Evolutionary conservation across 2,113 vertebrate species (phyloP).

Genomic region (Mystacornis crossleyi): DNA sequence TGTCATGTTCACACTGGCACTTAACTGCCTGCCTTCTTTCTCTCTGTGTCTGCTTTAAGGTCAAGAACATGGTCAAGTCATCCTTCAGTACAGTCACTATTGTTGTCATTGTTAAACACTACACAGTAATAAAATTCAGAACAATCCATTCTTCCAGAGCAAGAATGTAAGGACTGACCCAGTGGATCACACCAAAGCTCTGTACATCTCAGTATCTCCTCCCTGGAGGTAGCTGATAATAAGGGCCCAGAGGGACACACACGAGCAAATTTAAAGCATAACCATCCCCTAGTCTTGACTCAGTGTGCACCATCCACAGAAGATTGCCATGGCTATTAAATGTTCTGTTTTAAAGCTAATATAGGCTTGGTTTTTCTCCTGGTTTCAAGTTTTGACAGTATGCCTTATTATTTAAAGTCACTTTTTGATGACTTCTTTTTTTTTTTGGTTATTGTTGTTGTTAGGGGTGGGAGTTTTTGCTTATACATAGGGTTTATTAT

Average conservation of each 20-base stretch:
- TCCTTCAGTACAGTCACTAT: background rate
- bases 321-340: background rate
- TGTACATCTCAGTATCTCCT: background rate
- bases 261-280: background rate
- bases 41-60: background rate
- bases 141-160: background rate
- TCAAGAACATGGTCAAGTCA: background rate
- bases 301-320: background rate
- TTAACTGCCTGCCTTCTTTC: background rate
- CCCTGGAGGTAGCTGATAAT: background rate
- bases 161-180: background rate
- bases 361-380: background rate
- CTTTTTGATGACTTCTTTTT: background rate
- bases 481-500: background rate
- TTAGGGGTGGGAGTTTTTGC: background rate
- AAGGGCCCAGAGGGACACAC: background rate
- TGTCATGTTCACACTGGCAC: background rate
- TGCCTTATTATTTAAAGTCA: background rate
- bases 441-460: background rate
- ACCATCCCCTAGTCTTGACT: background rate
- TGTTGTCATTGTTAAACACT: background rate
- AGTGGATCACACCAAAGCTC: background rate
- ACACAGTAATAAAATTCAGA: background rate
- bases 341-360: background rate
- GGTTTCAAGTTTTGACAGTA: background rate